Base-by-base conservation (phyloP, 2,113 vertebrate species). In the Ailuropoda melanoleuca region DNA sequence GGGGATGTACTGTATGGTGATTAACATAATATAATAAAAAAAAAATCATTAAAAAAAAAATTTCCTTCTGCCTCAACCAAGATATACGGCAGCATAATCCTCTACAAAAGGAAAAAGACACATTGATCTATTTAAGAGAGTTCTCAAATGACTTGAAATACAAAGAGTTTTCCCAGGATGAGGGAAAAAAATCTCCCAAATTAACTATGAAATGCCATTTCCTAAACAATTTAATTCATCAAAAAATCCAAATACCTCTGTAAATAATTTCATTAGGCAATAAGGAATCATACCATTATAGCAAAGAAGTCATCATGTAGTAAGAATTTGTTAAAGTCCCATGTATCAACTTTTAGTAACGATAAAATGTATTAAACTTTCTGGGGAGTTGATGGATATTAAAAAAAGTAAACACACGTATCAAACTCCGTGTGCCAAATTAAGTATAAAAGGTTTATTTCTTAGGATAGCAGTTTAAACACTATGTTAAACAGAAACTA, bases 191-290 rank as follows among this genome's bases (percentile, higher is more conserved):
- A 84, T 26, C 39, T 74, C 86, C 55, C 34, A 50, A 14, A 21
- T 77, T 64, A 56, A 94, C 78, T 88, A 66, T 37, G 70, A 92
- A 88, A 94, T 66, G 19, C 15, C 60, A 85, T 23, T 85, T 92
- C 39, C 55, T 72, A 64, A 89, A 77, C 48, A 95, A 70, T 92
- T 94, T 92, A 90, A 62, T 80, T 90, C 15, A 92, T 64, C 46
- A 96, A 72, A 53, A 96, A 96, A 89, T 37, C 39, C 78, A 58
- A 97, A 84, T 64, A 80, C 34, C 37, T 85, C 46, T 56, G 34
- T 14, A 89, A 48, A 74, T 74, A 85, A 94, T 58, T 84, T 88
- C 70, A 92, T 31, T 64, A 96, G 31, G 60, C 24, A 92, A 2
- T 72, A 92, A 72, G 37, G 91, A 92, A 92, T 50, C 72, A 88